Conservation (phyloP, 2,888 invertebrate species). For the Folsomia candida region DNA sequence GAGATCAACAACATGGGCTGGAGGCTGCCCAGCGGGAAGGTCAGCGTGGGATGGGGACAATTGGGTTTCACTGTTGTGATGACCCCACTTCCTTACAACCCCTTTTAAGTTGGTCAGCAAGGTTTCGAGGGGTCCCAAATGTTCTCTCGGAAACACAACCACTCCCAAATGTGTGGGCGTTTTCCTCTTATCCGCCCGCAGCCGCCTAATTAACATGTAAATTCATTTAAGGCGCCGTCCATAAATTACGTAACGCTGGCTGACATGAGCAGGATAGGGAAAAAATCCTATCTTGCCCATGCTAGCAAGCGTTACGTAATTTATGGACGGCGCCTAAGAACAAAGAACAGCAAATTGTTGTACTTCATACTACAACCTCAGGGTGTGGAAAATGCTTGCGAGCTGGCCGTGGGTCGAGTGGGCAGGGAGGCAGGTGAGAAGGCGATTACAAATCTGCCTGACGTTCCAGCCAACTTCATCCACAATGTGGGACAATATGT, state of each 20-base stretch:
- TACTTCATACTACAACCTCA: no score
- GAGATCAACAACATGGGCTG: constrained; percentile 24
- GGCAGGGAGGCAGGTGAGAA: constrained; percentile 36
- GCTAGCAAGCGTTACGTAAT: no score
- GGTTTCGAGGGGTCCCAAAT: constrained; percentile 14
- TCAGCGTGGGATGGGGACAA: background rate
- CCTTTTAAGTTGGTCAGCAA: constrained; percentile 1
- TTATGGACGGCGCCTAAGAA: no score
- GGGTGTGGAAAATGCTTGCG: background rate
- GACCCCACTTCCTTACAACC: background rate
- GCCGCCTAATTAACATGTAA: no score
- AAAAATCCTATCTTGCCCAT: no score
- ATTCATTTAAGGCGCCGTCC: no score
- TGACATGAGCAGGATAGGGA: no score
- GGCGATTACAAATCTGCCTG: constrained; percentile 22
- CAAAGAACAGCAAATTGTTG: no score
- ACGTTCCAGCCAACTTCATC: constrained; percentile 24
- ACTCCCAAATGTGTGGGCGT: constrained; percentile 43
- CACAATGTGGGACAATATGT: constrained; percentile 31
- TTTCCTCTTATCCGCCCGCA: background rate
- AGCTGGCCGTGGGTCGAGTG: constrained; percentile 4
- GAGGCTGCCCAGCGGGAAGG: background rate
- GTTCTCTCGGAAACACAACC: constrained; percentile 28
- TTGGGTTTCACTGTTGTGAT: background rate
- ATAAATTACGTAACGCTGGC: no score